Conservation (phyloP, 2,888 invertebrate genomes). For the Syrphus vitripennis region DNA sequence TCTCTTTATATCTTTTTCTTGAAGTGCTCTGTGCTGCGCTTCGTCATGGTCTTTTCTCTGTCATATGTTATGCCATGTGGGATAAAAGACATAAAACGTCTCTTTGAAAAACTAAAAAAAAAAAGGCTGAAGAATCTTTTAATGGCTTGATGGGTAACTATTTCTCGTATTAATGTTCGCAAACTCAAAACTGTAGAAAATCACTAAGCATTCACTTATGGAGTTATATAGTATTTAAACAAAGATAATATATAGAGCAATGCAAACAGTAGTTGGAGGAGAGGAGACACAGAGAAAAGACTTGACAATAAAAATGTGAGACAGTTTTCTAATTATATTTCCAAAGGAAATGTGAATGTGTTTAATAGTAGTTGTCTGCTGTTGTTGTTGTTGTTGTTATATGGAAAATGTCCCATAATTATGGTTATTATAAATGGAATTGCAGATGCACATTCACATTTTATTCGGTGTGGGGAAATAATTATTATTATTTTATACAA, state of each 20-base stretch:
- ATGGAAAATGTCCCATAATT: constrained; percentile 63
- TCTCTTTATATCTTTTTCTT: constrained; percentile 1
- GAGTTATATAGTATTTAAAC: background rate
- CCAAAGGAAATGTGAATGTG: constrained; percentile 31
- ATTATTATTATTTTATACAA: background rate
- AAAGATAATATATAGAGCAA: constrained; percentile 20
- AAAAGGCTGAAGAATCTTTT: constrained; percentile 45
- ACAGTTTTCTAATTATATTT: constrained; percentile 66
- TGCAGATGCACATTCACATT: constrained; percentile 17
- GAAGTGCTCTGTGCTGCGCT: background rate
- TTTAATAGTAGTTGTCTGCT: constrained; percentile 6
- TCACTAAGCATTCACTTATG: constrained; percentile 17
- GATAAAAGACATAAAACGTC: constrained; percentile 10
- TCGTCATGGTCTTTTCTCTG: constrained; percentile 34
- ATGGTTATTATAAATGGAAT: constrained; percentile 49
- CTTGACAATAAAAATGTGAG: constrained; percentile 35
- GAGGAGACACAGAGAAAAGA: background rate
- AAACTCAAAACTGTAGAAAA: constrained; percentile 40
- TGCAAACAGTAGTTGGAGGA: background rate
- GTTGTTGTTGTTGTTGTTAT: background rate
- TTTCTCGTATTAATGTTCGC: background rate
- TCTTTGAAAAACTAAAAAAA: constrained; percentile 43
- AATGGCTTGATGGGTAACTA: constrained; percentile 35
- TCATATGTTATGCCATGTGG: constrained; percentile 5
- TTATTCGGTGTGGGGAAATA: background rate